Base-by-base conservation (phyloP, 1,140 invertebrate genomes). In the Musca vetustissima region DNA sequence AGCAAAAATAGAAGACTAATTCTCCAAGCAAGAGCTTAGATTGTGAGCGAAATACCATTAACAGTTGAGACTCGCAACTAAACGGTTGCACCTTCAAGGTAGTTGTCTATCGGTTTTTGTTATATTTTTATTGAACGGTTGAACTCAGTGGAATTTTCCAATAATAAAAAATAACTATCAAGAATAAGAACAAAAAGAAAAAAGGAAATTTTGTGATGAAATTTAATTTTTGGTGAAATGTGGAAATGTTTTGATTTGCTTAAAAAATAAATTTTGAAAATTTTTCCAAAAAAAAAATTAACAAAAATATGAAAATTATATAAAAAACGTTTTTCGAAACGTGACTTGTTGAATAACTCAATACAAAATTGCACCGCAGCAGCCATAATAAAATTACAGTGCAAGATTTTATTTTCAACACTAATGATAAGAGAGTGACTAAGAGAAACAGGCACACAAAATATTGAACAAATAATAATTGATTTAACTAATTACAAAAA, bases 321-420 rank as follows among this genome's bases (percentile, higher is more conserved):
- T 49, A 49, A 65, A 49, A 19, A 49, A 49, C 36, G 36, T 43
- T 43, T 43, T 15, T 1, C 6, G 47, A 64, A 64, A 64, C 59
- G 53, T 64, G 61, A 64, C 32, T 48, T 64, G 43, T 64, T 64
- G 43, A 43, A 43, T 43, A 64, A 43, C 22, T 59, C 15, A 59
- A 59, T n/a, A 24, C 17, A 36, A 17, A 61, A 36, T 25, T 61
- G 22, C 24, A 28, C 8, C n/a, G 17, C 17, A 32, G 36, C 17
- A 61, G 17, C 17, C 22, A 36, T 19, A 55, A 22, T 55, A 61
- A 61, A 32, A 61, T 61, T 24, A 53, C 52, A 24, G 19, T 53
- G 21, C 49, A 52, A 52, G 11, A 52, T 52, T 52, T 52, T 9
- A 21, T 52, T 11, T 21, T 53, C 14, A 55, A 24, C 24, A 57